phyloP scores from a whole-genome alignment of 2,797 vertebrate species.

The Toxotes lorentzi region DNA sequence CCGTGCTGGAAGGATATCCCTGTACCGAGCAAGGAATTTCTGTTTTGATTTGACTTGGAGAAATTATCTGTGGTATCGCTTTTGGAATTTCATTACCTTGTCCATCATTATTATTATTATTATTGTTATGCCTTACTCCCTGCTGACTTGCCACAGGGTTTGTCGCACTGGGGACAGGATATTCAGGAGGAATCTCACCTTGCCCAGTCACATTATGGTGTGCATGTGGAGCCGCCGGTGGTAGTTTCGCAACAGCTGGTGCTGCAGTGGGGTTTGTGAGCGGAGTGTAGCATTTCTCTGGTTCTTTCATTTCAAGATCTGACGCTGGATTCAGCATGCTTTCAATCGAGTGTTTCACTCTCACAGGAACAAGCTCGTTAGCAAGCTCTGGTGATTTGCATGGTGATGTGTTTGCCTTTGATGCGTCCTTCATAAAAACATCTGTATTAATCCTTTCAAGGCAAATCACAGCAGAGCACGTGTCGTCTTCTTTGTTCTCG shows the following conservation, averaged over 20 bases:
- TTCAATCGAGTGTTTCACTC: constrained; percentile 82
- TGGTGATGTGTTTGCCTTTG: constrained; percentile 53
- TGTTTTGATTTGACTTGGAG: constrained; percentile 77
- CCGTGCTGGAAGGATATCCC: constrained; percentile 71
- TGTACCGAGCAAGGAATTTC: constrained; percentile 75
- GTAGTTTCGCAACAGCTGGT: constrained; percentile 46
- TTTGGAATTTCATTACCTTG: constrained; percentile 59
- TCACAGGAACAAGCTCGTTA: constrained; percentile 65
- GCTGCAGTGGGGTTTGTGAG: constrained; percentile 68
- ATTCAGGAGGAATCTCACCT: constrained; percentile 41
- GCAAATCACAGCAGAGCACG: constrained; percentile 37
- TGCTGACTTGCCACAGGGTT: constrained; percentile 55
- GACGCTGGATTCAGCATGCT: constrained; percentile 76
- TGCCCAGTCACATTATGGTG: constrained; percentile 43
- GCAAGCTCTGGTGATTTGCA: constrained; percentile 60
- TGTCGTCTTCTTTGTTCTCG: constrained; percentile 50
- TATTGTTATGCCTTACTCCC: constrained; percentile 30
- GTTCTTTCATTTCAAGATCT: constrained; percentile 62
- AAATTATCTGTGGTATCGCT: constrained; percentile 70
- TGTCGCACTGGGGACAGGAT: constrained; percentile 49
- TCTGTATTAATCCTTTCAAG: constrained; percentile 62
- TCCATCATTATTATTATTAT: constrained; percentile 18
- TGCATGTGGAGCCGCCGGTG: constrained; percentile 36
- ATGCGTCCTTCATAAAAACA: constrained; percentile 57
- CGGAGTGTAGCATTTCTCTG: constrained; percentile 79